phyloP scores from a whole-genome alignment of 2,113 vertebrate species.

The Capricornis sumatraensis region DNA sequence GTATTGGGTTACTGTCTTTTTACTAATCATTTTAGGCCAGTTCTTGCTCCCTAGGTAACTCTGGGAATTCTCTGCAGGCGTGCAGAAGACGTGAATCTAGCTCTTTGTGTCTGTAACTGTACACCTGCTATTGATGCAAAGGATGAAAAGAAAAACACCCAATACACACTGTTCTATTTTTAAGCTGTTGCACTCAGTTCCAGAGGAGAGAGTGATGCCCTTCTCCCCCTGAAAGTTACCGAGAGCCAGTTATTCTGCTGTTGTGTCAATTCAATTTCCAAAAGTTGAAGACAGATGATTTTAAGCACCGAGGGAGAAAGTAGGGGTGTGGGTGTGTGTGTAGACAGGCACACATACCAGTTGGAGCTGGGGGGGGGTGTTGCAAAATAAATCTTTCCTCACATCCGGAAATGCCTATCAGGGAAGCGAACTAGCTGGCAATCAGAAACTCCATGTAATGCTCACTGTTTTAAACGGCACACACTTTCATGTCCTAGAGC shows the following conservation, averaged over 20 bases:
- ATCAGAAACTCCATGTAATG: not conserved
- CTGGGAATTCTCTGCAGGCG: conserved; percentile 47
- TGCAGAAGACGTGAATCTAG: conserved; percentile 38
- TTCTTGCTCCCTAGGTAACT: conserved; percentile 35
- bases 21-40: conserved; percentile 22
- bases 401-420: conserved; percentile 41
- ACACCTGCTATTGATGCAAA: conserved; percentile 62
- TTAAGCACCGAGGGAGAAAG: not conserved
- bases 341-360: not conserved
- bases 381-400: conserved; percentile 33
- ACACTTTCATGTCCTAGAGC: not conserved
- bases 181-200: conserved; percentile 44
- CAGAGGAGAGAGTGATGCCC: not conserved
- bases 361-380: not conserved
- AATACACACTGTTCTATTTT: conserved; percentile 63
- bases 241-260: not conserved
- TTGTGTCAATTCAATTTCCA: not conserved
- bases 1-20: conserved; percentile 57
- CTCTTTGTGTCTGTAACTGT: conserved; percentile 67
- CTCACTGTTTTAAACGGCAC: not conserved
- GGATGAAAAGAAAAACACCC: conserved; percentile 54
- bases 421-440: conserved; percentile 5
- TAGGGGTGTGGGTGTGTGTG: not conserved
- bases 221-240: conserved; percentile 31
- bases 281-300: not conserved